Conservation (phyloP, 2,113 vertebrate genomes). For the Boleophthalmus pectinirostris region DNA sequence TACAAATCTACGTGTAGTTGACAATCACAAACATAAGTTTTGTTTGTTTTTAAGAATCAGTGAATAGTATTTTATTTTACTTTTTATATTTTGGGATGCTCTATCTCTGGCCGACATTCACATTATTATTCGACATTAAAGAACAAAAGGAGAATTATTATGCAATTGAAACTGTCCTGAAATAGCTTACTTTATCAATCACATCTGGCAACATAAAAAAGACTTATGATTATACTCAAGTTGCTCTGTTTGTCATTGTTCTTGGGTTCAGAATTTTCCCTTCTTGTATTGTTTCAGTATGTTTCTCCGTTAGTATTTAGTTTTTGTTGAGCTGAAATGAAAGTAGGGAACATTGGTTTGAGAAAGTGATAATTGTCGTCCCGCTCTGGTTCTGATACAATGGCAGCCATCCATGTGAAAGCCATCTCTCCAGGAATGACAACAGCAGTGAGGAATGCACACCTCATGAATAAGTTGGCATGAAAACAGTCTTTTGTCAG, state of each 20-base stretch:
- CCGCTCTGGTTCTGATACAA: constrained; percentile 56
- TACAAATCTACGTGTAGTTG: neutral
- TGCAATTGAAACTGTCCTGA: constrained; percentile 43
- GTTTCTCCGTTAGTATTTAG: constrained; percentile 9
- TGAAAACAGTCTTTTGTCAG: constrained; percentile 36
- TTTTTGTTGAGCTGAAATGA: constrained; percentile 20
- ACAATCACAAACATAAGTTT: neutral
- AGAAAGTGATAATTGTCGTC: constrained; percentile 49
- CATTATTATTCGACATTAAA: neutral
- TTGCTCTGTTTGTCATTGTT: constrained; percentile 28
- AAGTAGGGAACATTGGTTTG: constrained; percentile 11
- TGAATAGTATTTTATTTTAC: neutral
- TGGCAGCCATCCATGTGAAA: constrained; percentile 40
- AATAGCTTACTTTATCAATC: constrained; percentile 49
- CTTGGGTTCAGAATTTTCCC: constrained; percentile 12
- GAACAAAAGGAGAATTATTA: neutral
- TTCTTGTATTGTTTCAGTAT: constrained; percentile 4
- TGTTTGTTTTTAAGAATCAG: too few species aligned
- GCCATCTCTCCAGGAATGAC: constrained; percentile 51
- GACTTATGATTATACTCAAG: constrained; percentile 32
- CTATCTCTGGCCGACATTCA: neutral
- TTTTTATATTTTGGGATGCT: neutral
- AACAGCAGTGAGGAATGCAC: constrained; percentile 52
- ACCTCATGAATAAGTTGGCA: constrained; percentile 55
- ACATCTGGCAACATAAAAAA: constrained; percentile 42